phyloP scores from a whole-genome alignment of 2,797 vertebrate genomes.

The Crax fasciolata region DNA sequence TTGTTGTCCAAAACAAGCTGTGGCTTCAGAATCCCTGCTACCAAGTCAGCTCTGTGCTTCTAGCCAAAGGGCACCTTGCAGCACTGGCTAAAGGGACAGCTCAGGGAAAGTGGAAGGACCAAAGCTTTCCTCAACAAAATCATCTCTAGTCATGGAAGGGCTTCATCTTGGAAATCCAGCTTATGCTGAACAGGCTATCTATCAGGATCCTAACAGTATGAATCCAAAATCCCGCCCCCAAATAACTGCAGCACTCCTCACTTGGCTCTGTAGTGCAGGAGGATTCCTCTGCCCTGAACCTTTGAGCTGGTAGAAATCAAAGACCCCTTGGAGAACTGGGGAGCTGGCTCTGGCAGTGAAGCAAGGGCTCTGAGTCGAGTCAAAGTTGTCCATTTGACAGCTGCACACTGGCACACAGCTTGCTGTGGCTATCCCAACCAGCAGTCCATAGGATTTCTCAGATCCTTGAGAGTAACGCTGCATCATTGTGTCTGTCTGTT shows the following conservation, averaged over 20 bases:
- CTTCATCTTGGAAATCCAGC: background rate
- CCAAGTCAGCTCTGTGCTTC: background rate
- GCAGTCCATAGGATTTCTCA: background rate
- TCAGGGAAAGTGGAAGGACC: background rate
- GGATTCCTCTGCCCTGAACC: background rate
- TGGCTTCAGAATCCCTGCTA: background rate
- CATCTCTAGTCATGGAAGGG: background rate
- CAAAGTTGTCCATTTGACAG: background rate
- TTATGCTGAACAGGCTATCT: rapidly evolving
- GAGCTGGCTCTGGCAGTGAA: background rate
- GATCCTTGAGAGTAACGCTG: background rate
- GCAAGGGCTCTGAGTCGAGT: background rate
- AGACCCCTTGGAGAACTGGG: background rate
- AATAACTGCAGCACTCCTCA: background rate
- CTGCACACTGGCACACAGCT: background rate
- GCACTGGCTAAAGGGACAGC: background rate
- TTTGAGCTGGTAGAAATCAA: background rate
- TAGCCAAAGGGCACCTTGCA: background rate
- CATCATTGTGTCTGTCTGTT: background rate
- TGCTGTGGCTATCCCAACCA: background rate
- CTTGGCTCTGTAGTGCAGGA: background rate
- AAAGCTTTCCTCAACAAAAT: constrained; percentile 1
- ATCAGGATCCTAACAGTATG: rapidly evolving
- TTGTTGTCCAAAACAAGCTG: background rate
- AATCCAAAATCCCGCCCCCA: background rate